Evolutionary conservation across 1,140 invertebrate species (phyloP).

Genomic region (Pissodes strobi): DNA sequence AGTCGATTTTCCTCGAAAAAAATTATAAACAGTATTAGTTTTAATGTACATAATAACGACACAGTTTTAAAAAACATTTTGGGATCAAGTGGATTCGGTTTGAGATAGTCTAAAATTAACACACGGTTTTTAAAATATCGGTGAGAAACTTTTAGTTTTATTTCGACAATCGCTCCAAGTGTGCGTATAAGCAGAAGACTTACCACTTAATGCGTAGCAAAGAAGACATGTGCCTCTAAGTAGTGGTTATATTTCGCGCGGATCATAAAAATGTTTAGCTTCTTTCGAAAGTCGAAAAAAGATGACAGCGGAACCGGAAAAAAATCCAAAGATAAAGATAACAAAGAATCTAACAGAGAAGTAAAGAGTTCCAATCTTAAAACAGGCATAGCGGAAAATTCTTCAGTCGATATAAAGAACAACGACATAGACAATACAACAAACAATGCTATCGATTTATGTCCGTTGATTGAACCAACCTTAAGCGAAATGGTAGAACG

Average conservation of each 20-base stretch:
- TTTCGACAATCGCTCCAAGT: slow-evolving; percentile 26
- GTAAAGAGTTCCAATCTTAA: background rate
- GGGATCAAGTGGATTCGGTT: slow-evolving; percentile 17
- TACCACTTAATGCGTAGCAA: too few relatives aligned
- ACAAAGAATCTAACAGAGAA: slow-evolving; percentile 22
- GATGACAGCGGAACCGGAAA: slow-evolving; percentile 35
- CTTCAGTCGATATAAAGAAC: too few relatives aligned
- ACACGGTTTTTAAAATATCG: slow-evolving; percentile 18
- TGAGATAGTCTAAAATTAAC: slow-evolving; percentile 31
- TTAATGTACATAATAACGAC: background rate
- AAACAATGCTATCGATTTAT: too few relatives aligned
- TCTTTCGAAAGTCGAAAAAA: slow-evolving; percentile 49
- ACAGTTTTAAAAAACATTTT: slow-evolving; percentile 19
- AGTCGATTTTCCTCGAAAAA: too few relatives aligned
- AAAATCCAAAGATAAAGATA: slow-evolving; percentile 23
- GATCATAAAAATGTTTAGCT: slow-evolving; percentile 48
- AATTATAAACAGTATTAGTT: too few relatives aligned
- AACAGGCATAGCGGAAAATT: too few relatives aligned
- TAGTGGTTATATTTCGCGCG: background rate
- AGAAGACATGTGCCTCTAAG: background rate
- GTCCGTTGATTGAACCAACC: background rate
- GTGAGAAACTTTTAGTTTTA: slow-evolving; percentile 34
- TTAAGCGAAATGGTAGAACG: slow-evolving; percentile 7
- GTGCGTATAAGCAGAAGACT: slow-evolving; percentile 7
- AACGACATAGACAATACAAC: too few relatives aligned